Conservation (phyloP, 2,113 vertebrate genomes). For the Seriola quinqueradiata region DNA sequence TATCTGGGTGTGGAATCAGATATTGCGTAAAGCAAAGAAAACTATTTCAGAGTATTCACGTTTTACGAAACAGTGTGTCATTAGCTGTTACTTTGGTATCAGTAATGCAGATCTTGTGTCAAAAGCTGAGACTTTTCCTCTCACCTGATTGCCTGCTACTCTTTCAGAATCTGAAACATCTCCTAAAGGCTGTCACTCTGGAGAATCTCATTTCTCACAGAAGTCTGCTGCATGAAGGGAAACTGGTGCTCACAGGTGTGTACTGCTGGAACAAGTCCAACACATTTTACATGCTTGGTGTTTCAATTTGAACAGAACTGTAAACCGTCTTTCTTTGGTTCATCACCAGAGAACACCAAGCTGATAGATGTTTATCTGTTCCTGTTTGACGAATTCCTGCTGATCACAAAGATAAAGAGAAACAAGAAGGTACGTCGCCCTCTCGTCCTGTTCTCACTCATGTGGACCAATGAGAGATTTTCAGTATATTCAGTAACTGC, state of each 20-base stretch:
- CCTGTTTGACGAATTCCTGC: conserved; percentile 93
- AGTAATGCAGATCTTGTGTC: not conserved
- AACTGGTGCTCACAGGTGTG: conserved; percentile 88
- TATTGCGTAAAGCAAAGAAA: not conserved
- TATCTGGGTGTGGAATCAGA: conserved; percentile 26
- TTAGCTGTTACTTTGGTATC: not conserved
- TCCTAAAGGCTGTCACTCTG: conserved; percentile 87
- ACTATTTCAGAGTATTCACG: not conserved
- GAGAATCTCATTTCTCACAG: conserved; percentile 91
- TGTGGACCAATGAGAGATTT: fast-evolving
- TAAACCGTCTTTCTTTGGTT: conserved; percentile 11
- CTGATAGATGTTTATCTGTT: conserved; percentile 90
- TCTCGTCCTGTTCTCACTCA: not conserved
- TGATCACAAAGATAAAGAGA: conserved; percentile 92
- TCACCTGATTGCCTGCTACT: not conserved
- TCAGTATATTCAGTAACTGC: not conserved
- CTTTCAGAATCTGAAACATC: conserved; percentile 89
- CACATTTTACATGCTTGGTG: not conserved
- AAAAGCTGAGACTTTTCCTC: not conserved
- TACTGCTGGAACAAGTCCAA: not conserved
- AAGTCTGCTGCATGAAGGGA: conserved; percentile 89
- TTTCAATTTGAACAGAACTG: not conserved
- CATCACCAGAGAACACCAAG: conserved; percentile 87
- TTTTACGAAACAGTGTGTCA: not conserved
- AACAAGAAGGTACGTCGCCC: conserved; percentile 87